These are phyloP conservation scores for Desmodus rotundus DNA, from an alignment of 2,113 vertebrate species.

Conservation along the genomic window DNA sequence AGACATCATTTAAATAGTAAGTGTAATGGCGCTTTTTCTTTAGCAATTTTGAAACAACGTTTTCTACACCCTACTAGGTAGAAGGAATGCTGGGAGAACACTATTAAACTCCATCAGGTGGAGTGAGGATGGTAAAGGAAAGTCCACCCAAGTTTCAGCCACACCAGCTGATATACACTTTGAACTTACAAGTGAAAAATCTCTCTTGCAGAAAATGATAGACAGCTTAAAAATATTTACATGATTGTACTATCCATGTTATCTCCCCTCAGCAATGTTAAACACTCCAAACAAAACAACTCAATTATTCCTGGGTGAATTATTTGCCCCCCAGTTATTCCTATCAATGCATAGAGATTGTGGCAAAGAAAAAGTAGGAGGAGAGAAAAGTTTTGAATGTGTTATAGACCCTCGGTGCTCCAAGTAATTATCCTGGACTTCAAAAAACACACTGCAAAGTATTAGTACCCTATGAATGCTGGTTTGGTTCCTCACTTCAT, in stretches of 20 bases:
- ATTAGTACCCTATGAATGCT: background rate
- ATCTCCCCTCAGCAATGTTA: background rate
- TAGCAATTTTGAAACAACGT: background rate
- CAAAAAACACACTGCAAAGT: background rate
- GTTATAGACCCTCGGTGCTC: background rate
- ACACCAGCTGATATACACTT: background rate
- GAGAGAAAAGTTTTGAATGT: background rate
- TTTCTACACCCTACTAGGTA: accelerated
- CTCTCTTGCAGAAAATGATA: background rate
- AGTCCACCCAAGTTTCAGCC: background rate
- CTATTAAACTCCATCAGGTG: accelerated
- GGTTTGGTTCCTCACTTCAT: background rate
- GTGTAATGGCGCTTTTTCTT: background rate
- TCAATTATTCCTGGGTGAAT: background rate
- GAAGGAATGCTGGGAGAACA: background rate
- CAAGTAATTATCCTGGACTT: background rate
- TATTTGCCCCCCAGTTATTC: background rate
- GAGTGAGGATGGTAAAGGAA: background rate
- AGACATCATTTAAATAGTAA: background rate
- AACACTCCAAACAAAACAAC: background rate
- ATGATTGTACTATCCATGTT: background rate
- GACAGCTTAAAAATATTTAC: background rate
- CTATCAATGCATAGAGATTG: background rate
- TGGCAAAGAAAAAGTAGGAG: background rate
- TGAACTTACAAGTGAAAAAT: background rate